Evolutionary conservation across 23 tunicate genomes (phyloP).

Genomic region (Diplosoma virens): DNA sequence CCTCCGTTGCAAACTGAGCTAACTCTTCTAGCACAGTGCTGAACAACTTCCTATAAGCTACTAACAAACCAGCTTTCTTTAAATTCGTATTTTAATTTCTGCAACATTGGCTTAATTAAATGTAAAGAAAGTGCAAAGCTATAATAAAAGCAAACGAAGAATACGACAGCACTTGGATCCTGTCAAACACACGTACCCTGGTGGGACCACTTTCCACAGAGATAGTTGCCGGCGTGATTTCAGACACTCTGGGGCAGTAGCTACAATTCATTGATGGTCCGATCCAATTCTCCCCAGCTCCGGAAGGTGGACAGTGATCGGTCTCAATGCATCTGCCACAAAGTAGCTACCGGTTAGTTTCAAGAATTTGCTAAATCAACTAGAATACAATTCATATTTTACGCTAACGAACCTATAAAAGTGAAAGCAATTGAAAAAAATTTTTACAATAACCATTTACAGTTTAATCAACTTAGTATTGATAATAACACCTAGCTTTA

Average conservation of each 20-base stretch:
- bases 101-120: neutral
- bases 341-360: neutral
- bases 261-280: neutral
- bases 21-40: too few relatives aligned
- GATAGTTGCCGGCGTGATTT: neutral
- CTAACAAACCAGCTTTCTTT: too few relatives aligned
- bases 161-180: too few relatives aligned
- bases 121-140: neutral
- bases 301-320: neutral
- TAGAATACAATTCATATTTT: too few relatives aligned
- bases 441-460: too few relatives aligned
- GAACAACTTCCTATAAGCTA: too few relatives aligned
- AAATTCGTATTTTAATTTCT: neutral
- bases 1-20: too few relatives aligned
- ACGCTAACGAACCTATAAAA: too few relatives aligned
- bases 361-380: too few relatives aligned
- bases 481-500: too few relatives aligned
- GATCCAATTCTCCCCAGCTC: neutral
- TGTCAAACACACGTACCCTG: neutral
- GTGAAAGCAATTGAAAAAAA: too few relatives aligned
- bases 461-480: too few relatives aligned
- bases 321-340: slow-evolving; percentile 8
- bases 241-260: slow-evolving; percentile 10
- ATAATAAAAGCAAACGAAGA: neutral
- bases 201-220: neutral